These are phyloP conservation scores for Alauda arvensis DNA, from an alignment of 2,797 vertebrate species.

Conservation along the genomic window DNA sequence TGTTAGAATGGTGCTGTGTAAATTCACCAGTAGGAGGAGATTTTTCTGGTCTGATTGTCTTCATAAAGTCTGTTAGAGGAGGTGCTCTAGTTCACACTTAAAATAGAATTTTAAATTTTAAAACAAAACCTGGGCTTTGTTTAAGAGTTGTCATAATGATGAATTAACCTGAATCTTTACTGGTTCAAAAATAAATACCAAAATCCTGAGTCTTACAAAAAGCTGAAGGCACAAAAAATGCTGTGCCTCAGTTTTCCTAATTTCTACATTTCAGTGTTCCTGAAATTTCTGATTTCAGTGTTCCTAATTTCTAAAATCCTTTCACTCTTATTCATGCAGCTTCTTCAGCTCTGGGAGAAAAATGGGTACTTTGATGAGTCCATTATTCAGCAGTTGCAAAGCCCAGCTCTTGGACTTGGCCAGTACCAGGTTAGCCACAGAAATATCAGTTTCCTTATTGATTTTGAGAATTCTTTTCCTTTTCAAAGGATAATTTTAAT, in stretches of 20 bases:
- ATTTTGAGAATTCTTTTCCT: not conserved
- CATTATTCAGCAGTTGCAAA: slow-evolving; percentile 95
- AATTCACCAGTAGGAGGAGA: not conserved
- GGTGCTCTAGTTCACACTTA: not conserved
- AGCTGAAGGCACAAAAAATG: not conserved
- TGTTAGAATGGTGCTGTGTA: not conserved
- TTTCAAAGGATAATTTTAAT: not conserved
- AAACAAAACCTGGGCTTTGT: not conserved
- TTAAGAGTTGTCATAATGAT: accelerated
- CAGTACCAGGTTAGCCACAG: slow-evolving; percentile 87
- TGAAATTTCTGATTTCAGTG: not conserved
- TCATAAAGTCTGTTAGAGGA: not conserved
- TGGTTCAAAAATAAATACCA: not conserved
- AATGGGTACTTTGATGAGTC: slow-evolving; percentile 96
- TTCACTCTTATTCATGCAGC: slow-evolving; percentile 65
- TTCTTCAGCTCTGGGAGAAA: slow-evolving; percentile 97
- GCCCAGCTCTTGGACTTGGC: slow-evolving; percentile 91
- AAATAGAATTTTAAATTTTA: not conserved
- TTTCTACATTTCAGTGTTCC: not conserved
- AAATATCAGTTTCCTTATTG: not conserved
- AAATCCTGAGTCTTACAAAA: not conserved
- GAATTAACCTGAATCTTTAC: not conserved
- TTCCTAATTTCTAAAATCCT: not conserved
- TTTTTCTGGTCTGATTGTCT: not conserved
- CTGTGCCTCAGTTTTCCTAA: not conserved